phyloP scores from a whole-genome alignment of 2,113 vertebrate species.

The Nycticebus coucang region DNA sequence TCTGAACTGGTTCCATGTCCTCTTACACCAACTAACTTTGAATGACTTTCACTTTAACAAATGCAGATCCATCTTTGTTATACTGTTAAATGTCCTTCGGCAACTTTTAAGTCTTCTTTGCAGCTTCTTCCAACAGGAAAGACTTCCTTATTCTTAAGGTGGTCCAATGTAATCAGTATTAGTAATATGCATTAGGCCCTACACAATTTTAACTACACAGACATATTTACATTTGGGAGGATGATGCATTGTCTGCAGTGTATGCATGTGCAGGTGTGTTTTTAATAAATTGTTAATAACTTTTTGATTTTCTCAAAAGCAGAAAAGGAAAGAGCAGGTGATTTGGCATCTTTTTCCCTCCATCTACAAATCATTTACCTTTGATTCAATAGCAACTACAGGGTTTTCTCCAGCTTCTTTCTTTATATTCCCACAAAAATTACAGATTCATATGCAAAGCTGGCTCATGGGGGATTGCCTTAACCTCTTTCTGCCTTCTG shows the following conservation, averaged over 20 bases:
- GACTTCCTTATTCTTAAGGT: background rate
- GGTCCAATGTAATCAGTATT: background rate
- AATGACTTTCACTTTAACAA: slow-evolving; percentile 41
- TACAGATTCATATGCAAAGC: slow-evolving; percentile 43
- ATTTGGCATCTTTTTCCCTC: background rate
- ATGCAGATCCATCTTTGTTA: background rate
- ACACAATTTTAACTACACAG: background rate
- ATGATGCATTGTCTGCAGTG: background rate
- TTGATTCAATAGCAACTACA: slow-evolving; percentile 4
- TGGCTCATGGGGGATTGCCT: slow-evolving; percentile 19
- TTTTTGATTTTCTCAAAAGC: slow-evolving; percentile 41
- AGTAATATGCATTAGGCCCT: background rate
- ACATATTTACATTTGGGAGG: background rate
- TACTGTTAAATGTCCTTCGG: background rate
- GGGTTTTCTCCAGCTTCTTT: background rate
- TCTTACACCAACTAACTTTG: background rate
- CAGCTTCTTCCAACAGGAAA: slow-evolving; percentile 29
- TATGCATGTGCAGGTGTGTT: background rate
- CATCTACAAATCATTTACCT: slow-evolving; percentile 18
- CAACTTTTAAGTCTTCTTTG: background rate
- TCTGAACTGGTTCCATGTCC: background rate
- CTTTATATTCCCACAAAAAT: slow-evolving; percentile 23
- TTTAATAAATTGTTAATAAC: background rate
- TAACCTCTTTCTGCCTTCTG: slow-evolving; percentile 69
- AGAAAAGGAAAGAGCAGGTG: background rate